phyloP scores from a whole-genome alignment of 2,113 vertebrate species.

The Talpa occidentalis region DNA sequence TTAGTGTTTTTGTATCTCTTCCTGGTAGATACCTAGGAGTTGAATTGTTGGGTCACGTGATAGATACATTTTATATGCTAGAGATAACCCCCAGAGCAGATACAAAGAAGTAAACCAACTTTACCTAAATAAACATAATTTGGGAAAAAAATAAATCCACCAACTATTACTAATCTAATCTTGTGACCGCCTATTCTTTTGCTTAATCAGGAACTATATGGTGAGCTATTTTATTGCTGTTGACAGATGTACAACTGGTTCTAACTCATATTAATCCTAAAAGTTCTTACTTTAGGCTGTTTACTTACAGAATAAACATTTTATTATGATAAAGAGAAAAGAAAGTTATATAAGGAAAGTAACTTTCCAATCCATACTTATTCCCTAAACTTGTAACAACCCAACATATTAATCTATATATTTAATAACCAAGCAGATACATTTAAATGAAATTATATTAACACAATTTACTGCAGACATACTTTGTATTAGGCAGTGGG shows the following conservation, averaged over 20 bases:
- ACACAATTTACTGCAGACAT: not conserved
- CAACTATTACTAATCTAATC: not conserved
- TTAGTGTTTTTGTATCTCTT: no score
- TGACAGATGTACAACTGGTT: not conserved
- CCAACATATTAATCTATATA: not conserved
- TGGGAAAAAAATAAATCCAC: not conserved
- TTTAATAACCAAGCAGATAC: not conserved
- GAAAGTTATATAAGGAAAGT: not conserved
- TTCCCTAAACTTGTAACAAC: not conserved
- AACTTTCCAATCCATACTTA: not conserved
- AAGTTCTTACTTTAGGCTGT: constrained; percentile 1
- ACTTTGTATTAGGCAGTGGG: no score
- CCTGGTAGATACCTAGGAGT: no score
- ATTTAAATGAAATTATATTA: not conserved
- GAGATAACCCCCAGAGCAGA: no score
- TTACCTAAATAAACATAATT: no score
- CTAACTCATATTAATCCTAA: not conserved
- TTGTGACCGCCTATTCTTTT: not conserved
- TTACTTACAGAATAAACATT: not conserved
- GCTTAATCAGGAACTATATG: not conserved
- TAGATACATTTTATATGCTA: no score
- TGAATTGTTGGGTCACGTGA: no score
- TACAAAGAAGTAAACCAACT: no score
- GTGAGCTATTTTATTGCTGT: not conserved
- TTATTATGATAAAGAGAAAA: no score